These are phyloP conservation scores for Poecilia latipinna DNA, from an alignment of 2,113 vertebrate genomes.

Conservation along the genomic window DNA sequence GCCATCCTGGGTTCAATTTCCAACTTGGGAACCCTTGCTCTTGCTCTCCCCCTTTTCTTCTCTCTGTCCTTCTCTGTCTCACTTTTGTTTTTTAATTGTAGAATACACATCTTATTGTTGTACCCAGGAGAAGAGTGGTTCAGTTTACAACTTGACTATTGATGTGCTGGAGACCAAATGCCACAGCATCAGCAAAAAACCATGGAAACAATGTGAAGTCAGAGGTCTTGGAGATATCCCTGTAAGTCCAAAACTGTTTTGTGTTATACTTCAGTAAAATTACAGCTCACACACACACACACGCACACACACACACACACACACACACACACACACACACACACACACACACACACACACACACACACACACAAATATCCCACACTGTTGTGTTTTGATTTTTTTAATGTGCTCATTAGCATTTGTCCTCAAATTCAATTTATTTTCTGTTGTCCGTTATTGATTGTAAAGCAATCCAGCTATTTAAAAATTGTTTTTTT, in stretches of 20 bases:
- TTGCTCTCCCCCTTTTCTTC: too few relatives aligned
- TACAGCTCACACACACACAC: background rate
- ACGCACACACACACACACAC: too few relatives aligned
- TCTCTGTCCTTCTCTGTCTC: too few relatives aligned
- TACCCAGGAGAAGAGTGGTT: constrained; percentile 33
- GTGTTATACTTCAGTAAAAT: background rate
- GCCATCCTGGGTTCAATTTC: too few relatives aligned
- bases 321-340: background rate
- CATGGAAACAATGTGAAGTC: constrained; percentile 66
- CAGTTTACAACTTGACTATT: constrained; percentile 52
- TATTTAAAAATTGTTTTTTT: background rate
- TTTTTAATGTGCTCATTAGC: background rate
- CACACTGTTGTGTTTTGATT: background rate
- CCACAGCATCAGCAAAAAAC: constrained; percentile 62
- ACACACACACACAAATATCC: background rate
- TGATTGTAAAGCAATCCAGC: background rate
- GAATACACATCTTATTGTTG: background rate
- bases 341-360: too few relatives aligned
- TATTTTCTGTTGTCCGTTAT: background rate
- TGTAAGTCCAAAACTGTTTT: constrained; percentile 39
- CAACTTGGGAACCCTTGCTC: too few relatives aligned
- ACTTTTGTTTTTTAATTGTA: background rate
- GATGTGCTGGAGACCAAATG: constrained; percentile 70
- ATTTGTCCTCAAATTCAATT: background rate
- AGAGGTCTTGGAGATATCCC: constrained; percentile 30